Conservation (phyloP, 2,888 invertebrate genomes). For the Chalcis sispes region DNA sequence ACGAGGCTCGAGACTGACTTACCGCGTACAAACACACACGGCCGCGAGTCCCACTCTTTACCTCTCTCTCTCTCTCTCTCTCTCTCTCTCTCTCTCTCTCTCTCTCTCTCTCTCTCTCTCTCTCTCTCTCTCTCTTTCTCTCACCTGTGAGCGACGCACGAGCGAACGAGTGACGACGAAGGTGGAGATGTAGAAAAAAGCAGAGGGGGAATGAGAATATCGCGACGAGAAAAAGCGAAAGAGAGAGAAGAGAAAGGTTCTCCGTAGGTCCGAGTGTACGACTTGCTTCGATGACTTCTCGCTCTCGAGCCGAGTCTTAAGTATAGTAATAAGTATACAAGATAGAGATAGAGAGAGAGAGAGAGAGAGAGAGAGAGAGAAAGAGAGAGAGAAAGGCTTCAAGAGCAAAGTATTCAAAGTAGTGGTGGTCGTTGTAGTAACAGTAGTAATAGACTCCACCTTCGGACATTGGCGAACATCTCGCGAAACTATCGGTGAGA, state of each 20-base stretch:
- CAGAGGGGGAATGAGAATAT: slow-evolving; percentile 7
- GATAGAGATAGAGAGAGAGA: slow-evolving; percentile 39
- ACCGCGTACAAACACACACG: slow-evolving; percentile 42
- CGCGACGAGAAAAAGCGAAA: slow-evolving; percentile 41
- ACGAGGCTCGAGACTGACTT: slow-evolving; percentile 71
- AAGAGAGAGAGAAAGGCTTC: neutral
- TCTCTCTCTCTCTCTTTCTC: no score
- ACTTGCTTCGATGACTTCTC: no score
- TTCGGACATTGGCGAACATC: slow-evolving; percentile 57
- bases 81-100: slow-evolving; percentile 33
- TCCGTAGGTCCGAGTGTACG: no score
- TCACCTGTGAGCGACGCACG: no score
- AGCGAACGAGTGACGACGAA: no score
- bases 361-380: slow-evolving; percentile 37
- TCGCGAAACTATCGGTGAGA: slow-evolving; percentile 24
- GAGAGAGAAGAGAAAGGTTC: neutral
- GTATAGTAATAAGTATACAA: no score
- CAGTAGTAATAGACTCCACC: slow-evolving; percentile 52
- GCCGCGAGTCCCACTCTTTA: slow-evolving; percentile 1
- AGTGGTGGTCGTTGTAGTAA: no score
- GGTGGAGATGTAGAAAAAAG: no score
- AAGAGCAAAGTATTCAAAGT: no score
- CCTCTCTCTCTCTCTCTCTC: slow-evolving; percentile 19
- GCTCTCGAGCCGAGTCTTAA: no score
- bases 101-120: no score